These are phyloP conservation scores for Oconnorella tubifera DNA, from an alignment of 2,888 invertebrate species.

Conservation along the genomic window DNA sequence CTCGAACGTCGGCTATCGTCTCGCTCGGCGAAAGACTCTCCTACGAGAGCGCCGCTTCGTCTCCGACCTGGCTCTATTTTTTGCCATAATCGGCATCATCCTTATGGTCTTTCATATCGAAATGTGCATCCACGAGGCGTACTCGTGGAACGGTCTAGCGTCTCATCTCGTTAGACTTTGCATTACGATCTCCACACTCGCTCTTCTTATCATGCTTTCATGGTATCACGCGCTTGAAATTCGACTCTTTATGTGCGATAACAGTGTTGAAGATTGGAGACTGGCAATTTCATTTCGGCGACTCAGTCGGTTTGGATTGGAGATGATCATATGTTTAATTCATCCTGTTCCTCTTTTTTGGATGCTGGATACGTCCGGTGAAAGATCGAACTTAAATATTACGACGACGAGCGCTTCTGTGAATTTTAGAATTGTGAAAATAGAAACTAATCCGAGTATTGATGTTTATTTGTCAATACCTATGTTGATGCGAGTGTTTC, in stretches of 20 bases:
- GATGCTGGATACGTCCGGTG: neutral
- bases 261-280: conserved; percentile 52
- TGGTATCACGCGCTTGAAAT: conserved; percentile 51
- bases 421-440: neutral
- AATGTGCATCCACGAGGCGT: conserved; percentile 40
- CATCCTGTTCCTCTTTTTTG: conserved; percentile 47
- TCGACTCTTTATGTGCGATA: conserved; percentile 51
- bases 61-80: conserved; percentile 45
- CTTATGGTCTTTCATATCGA: conserved; percentile 53
- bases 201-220: conserved; percentile 45
- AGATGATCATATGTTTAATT: conserved; percentile 58
- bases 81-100: conserved; percentile 48
- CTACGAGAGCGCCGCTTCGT: conserved; percentile 45
- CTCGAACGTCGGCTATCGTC: conserved; percentile 48
- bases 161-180: conserved; percentile 46
- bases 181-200: conserved; percentile 48
- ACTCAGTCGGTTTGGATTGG: conserved; percentile 65
- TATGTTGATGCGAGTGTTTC: conserved; percentile 51
- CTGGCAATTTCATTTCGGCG: conserved; percentile 46
- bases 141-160: conserved; percentile 38
- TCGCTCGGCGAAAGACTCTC: conserved; percentile 50
- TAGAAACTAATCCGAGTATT: conserved; percentile 17
- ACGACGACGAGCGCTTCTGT: neutral
- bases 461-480: conserved; percentile 52
- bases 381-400: neutral